A percentile compares a stretch with the other conserved stretches of the same genome.
Conservation (phyloP, 1,140 invertebrate genomes). For the Drosophila lini region DNA sequence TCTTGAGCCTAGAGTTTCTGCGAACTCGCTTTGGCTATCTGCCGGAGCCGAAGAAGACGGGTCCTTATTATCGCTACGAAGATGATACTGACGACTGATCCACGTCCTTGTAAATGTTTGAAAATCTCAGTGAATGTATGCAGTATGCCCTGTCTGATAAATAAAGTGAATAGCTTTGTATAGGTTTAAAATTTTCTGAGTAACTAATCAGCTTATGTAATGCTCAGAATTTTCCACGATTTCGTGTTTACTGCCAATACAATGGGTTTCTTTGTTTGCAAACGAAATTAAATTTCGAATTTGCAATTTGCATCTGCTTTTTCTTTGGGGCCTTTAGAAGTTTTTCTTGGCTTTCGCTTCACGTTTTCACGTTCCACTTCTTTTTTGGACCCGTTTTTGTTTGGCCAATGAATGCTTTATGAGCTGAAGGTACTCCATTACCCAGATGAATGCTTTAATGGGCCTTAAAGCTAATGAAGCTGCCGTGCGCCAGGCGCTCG, state of each 20-base stretch:
- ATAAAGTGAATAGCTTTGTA: neutral
- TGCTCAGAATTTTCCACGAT: neutral
- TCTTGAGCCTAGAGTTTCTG: conserved; percentile 98
- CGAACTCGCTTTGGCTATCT: conserved; percentile 91
- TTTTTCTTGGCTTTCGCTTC: conserved; percentile 14
- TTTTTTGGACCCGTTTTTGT: conserved; percentile 35
- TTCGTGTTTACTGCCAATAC: conserved; percentile 21
- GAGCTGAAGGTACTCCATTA: conserved; percentile 32
- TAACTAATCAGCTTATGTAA: conserved; percentile 17
- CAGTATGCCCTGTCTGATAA: neutral
- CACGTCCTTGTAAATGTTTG: neutral
- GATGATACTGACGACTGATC: neutral
- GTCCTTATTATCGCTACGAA: neutral
- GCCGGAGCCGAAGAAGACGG: conserved; percentile 27
- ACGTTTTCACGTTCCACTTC: conserved; percentile 32
- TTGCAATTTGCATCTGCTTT: conserved; percentile 21
- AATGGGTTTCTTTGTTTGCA: conserved; percentile 24
- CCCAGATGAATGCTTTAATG: conserved; percentile 54
- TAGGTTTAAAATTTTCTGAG: neutral
- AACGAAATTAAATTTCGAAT: conserved; percentile 44
- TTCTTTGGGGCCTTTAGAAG: neutral
- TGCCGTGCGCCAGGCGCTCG: neutral
- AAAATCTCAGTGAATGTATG: neutral
- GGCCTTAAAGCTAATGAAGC: conserved; percentile 40
- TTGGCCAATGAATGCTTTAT: conserved; percentile 48